Evolutionary conservation across 1,140 invertebrate species (phyloP).

Genomic region (Adoxophyes honmai): DNA sequence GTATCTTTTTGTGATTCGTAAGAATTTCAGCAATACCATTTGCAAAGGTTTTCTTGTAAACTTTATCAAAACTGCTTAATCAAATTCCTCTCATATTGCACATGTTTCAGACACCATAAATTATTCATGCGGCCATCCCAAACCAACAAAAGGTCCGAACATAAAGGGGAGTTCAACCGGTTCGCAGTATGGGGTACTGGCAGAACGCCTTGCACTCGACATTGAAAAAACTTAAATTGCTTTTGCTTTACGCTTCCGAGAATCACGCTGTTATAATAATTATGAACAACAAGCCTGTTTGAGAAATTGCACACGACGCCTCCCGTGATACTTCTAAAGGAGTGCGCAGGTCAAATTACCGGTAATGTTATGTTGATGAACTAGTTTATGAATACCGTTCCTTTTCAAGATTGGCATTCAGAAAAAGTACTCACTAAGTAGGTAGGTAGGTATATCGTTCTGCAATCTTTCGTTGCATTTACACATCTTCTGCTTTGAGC

Average conservation of each 20-base stretch:
- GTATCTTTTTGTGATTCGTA: no score
- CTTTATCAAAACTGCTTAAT: no score
- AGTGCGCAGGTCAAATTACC: slow-evolving; percentile 1
- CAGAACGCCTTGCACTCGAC: slow-evolving; percentile 18
- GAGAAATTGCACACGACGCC: not conserved
- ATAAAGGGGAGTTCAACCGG: slow-evolving; percentile 25
- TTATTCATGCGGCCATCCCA: not conserved
- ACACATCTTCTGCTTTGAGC: no score
- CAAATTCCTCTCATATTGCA: no score
- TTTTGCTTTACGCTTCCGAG: not conserved
- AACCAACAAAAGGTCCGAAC: slow-evolving; percentile 20
- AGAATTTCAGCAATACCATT: no score
- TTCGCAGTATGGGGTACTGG: slow-evolving; percentile 37
- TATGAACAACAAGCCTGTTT: no score
- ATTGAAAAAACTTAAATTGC: not conserved
- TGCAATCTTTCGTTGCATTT: no score
- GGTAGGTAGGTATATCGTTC: no score
- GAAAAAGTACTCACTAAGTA: no score
- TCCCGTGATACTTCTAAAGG: slow-evolving; percentile 2
- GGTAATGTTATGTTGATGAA: not conserved
- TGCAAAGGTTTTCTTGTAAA: no score
- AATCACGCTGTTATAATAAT: not conserved
- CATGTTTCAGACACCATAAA: no score
- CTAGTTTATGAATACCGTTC: slow-evolving; percentile 6
- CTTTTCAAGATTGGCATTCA: not conserved